Conservation (phyloP, 2,888 invertebrate genomes). For the Macropis europaea region DNA sequence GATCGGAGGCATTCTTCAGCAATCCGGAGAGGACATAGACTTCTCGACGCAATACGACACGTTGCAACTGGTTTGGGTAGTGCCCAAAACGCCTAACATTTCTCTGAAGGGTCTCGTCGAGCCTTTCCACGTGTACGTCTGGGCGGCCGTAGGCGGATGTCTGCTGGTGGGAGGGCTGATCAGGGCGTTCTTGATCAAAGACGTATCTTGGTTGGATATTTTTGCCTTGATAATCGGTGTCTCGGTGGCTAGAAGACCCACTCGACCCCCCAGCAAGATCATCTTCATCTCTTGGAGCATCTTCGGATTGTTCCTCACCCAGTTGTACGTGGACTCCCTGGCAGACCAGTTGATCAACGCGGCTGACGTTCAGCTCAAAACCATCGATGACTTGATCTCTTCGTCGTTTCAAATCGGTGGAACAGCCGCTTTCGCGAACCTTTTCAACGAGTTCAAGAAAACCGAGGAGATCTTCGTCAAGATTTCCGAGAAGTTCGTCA, state of each 20-base stretch:
- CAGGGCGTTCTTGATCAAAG: slow-evolving; percentile 54
- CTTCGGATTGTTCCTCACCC: slow-evolving; percentile 70
- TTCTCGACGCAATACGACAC: slow-evolving; percentile 64
- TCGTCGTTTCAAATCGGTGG: slow-evolving; percentile 65
- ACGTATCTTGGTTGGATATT: slow-evolving; percentile 67
- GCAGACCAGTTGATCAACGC: slow-evolving; percentile 70
- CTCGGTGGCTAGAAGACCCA: slow-evolving; percentile 61
- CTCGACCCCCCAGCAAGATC: slow-evolving; percentile 60
- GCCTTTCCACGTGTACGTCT: slow-evolving; percentile 65
- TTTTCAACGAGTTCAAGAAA: slow-evolving; percentile 76
- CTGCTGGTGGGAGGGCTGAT: slow-evolving; percentile 60
- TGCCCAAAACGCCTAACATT: slow-evolving; percentile 61
- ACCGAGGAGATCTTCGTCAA: slow-evolving; percentile 79
- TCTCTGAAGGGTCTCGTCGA: slow-evolving; percentile 67
- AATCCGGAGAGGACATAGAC: slow-evolving; percentile 29
- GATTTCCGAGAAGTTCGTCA: slow-evolving; percentile 49
- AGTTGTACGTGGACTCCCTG: slow-evolving; percentile 73
- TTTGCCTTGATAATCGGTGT: slow-evolving; percentile 67
- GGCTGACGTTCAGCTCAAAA: slow-evolving; percentile 60
- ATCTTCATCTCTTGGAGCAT: slow-evolving; percentile 71
- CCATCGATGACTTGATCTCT: slow-evolving; percentile 60
- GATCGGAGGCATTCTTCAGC: slow-evolving; percentile 61
- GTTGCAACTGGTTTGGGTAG: slow-evolving; percentile 62
- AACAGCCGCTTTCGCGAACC: slow-evolving; percentile 47
- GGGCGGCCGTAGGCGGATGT: slow-evolving; percentile 63